Conservation (phyloP, 2,888 invertebrate species). For the Venustoraphidia nigricollis region DNA sequence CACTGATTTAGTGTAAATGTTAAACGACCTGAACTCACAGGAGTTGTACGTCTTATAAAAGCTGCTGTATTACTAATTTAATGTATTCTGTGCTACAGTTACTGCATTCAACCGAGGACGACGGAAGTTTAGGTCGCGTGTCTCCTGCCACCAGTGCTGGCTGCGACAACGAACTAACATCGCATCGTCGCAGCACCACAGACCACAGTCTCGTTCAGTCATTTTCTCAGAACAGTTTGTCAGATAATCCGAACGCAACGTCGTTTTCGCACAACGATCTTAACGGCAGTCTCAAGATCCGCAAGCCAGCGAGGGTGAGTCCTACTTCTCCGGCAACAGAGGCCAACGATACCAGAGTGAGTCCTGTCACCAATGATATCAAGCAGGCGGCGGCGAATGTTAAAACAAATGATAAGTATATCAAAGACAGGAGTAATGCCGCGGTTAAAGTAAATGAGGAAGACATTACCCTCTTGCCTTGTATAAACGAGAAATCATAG, state of each 20-base stretch:
- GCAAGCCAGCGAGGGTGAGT: neutral
- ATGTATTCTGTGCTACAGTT: slow-evolving; percentile 31
- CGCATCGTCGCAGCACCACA: neutral
- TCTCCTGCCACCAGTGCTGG: slow-evolving; percentile 9
- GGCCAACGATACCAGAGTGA: neutral
- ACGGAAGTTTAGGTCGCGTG: slow-evolving; percentile 36
- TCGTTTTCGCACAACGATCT: neutral
- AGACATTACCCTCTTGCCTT: neutral
- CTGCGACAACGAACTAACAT: too few species aligned
- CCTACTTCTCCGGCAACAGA: neutral
- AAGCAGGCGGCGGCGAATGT: neutral
- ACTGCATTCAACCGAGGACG: slow-evolving; percentile 62
- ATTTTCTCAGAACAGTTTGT: neutral
- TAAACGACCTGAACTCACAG: too few species aligned
- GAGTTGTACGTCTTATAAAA: too few species aligned
- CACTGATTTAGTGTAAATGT: too few species aligned
- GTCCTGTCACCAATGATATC: neutral
- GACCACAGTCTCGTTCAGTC: neutral
- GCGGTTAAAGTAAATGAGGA: neutral
- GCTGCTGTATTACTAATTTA: too few species aligned
- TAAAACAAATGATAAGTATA: neutral
- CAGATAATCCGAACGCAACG: neutral
- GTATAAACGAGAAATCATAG: neutral
- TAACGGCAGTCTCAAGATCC: neutral
- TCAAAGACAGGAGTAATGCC: too few species aligned